Conservation (phyloP, 2,113 vertebrate species). For the Struthio camelus region DNA sequence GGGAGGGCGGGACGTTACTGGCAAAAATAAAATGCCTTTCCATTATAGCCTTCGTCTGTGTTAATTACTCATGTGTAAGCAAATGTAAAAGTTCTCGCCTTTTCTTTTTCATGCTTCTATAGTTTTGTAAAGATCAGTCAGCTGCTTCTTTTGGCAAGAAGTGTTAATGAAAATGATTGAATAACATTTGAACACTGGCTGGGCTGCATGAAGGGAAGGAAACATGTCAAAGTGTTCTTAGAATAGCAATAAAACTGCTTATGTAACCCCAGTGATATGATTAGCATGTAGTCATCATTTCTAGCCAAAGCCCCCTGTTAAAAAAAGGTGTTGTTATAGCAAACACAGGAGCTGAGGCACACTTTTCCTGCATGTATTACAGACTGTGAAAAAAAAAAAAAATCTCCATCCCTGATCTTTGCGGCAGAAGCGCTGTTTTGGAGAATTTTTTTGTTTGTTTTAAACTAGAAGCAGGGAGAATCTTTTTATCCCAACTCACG, state of each 20-base stretch:
- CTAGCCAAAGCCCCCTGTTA: neutral
- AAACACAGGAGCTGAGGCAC: accelerated
- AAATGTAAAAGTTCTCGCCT: neutral
- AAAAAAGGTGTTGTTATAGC: neutral
- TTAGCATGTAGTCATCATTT: neutral
- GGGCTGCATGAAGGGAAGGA: neutral
- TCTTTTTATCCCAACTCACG: neutral
- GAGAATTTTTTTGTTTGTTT: neutral
- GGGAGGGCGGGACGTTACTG: neutral
- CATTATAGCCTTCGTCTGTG: constrained; percentile 22
- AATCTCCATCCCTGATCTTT: neutral
- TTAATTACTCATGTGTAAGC: constrained; percentile 35
- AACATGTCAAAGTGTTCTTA: neutral
- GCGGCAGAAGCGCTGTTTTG: neutral
- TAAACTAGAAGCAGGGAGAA: neutral
- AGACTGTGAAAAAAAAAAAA: neutral
- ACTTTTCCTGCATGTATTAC: neutral
- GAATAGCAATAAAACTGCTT: constrained; percentile 42
- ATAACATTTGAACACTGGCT: neutral
- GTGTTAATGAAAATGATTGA: neutral
- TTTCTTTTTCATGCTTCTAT: neutral
- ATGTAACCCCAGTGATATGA: neutral
- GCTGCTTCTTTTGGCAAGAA: neutral
- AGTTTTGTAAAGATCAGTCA: neutral
- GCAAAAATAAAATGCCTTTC: constrained; percentile 74